These are phyloP conservation scores for Nothocercus julius DNA, from an alignment of 2,113 vertebrate genomes.

Conservation along the genomic window DNA sequence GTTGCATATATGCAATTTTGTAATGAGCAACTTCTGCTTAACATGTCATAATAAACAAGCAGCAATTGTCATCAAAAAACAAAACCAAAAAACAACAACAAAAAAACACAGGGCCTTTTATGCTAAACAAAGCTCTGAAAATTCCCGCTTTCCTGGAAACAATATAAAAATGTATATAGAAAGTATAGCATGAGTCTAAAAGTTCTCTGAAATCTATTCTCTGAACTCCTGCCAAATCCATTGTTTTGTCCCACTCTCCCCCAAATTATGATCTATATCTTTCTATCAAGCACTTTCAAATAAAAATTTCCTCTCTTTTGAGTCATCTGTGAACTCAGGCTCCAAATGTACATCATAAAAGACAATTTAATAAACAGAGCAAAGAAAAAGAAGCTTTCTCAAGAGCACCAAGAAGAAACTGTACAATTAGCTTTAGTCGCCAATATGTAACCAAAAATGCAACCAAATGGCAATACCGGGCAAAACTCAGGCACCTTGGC, in stretches of 20 bases:
- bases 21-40: not conserved
- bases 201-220: not conserved
- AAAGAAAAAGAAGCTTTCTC: not conserved
- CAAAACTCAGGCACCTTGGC: accelerated
- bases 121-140: not conserved
- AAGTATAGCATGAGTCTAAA: not conserved
- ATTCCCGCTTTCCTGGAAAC: not conserved
- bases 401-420: not conserved
- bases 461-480: not conserved
- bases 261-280: not conserved
- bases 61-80: not conserved
- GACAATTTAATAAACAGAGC: not conserved
- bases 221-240: not conserved
- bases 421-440: not conserved
- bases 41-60: not conserved
- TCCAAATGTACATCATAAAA: not conserved
- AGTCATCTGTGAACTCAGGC: not conserved
- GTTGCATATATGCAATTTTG: not conserved
- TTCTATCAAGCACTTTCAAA: slow-evolving; percentile 17
- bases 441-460: not conserved
- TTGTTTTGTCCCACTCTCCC: not conserved
- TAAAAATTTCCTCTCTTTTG: not conserved
- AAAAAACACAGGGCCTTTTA: not conserved
- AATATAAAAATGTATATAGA: not conserved
- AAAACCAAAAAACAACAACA: too few relatives aligned